phyloP scores from a whole-genome alignment of 2,113 vertebrate genomes.

The Caloenas nicobarica region DNA sequence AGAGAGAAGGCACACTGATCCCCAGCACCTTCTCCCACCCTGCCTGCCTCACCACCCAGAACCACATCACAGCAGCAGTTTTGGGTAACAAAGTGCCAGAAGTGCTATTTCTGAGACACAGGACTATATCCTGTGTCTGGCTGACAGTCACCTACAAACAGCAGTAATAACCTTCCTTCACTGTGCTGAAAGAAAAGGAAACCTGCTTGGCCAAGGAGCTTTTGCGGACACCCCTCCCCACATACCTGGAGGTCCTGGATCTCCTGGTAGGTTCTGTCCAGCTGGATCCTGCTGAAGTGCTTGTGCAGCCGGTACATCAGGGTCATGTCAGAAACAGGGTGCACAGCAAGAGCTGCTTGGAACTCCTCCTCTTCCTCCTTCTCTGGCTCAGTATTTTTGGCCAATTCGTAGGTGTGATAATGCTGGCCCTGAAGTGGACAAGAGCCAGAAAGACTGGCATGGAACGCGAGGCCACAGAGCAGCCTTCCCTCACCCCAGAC shows the following conservation, averaged over 20 bases:
- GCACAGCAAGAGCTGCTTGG: constrained; percentile 85
- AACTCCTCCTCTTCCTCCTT: constrained; percentile 86
- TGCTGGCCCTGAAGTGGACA: constrained; percentile 81
- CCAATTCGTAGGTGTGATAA: constrained; percentile 88
- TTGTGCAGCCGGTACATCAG: constrained; percentile 96
- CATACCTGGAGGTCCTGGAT: constrained; percentile 93
- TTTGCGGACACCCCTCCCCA: neutral
- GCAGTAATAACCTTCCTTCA: neutral
- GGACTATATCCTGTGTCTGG: neutral
- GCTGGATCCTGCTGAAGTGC: constrained; percentile 89
- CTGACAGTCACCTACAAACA: neutral
- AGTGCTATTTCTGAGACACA: neutral
- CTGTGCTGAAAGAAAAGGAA: neutral
- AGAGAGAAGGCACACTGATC: neutral
- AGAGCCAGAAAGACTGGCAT: neutral
- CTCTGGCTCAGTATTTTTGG: constrained; percentile 90
- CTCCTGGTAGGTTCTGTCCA: constrained; percentile 87
- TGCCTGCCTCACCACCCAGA: neutral
- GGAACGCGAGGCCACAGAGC: neutral
- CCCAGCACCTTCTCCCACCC: neutral
- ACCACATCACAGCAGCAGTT: neutral
- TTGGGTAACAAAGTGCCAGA: fast-evolving
- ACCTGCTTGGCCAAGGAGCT: neutral
- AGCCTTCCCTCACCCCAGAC: neutral
- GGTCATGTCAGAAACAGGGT: constrained; percentile 87